Base-by-base conservation (phyloP, 1,140 invertebrate genomes). In the Formica selysi region DNA sequence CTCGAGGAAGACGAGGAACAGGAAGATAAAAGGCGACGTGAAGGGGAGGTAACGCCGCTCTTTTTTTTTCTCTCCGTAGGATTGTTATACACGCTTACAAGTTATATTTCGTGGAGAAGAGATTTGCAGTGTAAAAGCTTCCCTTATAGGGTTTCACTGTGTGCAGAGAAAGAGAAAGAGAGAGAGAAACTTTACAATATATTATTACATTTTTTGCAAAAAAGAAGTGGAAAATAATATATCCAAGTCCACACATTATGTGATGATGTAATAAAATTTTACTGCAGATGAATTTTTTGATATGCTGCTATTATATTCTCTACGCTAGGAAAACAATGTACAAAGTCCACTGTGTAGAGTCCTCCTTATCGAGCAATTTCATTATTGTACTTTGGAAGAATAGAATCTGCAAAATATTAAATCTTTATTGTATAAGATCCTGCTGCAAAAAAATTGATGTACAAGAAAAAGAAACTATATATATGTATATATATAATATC, bases 1-100 rank as follows among this genome's bases (percentile, higher is more conserved):
- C 91, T 94, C 87, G 94, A 95, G 70, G 93, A 95, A 86, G 93
- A 94, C 54, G 95, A 95, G 71, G 94, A 95, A 62, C 91, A 94
- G 76, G 93, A 95, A 80, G 94, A 95, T 64, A 86, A 92, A 74
- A 93, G 92, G 79, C 91, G 91, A 89, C 91, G 93, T 78, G 90
- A 94, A 61, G 91, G 94, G 89, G 94, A 95, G 92, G 95, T 95
- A 89, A 76, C 19, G 8, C 36, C 76, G 87, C 8, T 65, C 71
- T 16, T 81, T 61, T 61, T 74, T 16, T 3, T 51, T 4, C n/a
- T 29, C 22, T 16, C 68, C 8, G 7, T 54, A 51, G 3, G 57
- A 19, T 51, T 51, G 41, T 7, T 61, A n/a, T 0, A 51, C 41
- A 8, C 41, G 41, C 10, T 44, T 11, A 44, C 48, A 13, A 16